Base-by-base conservation (phyloP, 2,797 vertebrate genomes). In the Kryptolebias ocellatus region DNA sequence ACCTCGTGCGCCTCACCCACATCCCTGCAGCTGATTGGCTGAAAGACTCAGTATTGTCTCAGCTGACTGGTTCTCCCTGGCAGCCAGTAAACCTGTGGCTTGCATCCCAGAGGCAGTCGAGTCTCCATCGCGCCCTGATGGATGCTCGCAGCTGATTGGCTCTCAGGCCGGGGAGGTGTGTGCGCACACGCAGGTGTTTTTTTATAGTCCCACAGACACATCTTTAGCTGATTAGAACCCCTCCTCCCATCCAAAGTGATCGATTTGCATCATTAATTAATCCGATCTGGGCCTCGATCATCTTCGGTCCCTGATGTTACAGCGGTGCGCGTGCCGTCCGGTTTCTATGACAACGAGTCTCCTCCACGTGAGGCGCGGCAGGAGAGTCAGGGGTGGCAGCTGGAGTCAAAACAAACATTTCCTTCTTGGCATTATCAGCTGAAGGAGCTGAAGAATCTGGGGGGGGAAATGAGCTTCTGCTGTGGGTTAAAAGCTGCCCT, bases 341-440 rank as follows among this genome's bases (percentile, higher is more conserved):
- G 90, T 91, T 86, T 78, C 89, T 83, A 89, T 92, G 86, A 86
- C 88, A 86, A 91, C 84, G 50, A 50, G 53, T 42, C 10, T 27
- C 39, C 79, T 86, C 89, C 83, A 90, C 83, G 83, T 87, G 87
- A 90, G 84, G 67, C 80, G 44, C 60, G 67, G 56, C 58, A 20
- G 80, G 73, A 76, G 70, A 78, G 70, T 73, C 74, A 47, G 65
- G 45, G 67, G 66, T 78, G 59, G 20, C 34, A 31, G 61, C 24
- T 16, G n/a, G 49, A 24, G 34, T 60, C 28, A 53, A 16, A 42
- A 53, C 53, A 65, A 24, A 52, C 57, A 18, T 34, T 17, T 18
- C 15, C 6, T 4, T 7, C 9, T 47, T 0, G 2, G 11, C 2
- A 31, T 62, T 29, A 9, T 24, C 47, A 53, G 14, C 53, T 18